Conservation (phyloP, 2,113 vertebrate species). For the Sciurus niger region DNA sequence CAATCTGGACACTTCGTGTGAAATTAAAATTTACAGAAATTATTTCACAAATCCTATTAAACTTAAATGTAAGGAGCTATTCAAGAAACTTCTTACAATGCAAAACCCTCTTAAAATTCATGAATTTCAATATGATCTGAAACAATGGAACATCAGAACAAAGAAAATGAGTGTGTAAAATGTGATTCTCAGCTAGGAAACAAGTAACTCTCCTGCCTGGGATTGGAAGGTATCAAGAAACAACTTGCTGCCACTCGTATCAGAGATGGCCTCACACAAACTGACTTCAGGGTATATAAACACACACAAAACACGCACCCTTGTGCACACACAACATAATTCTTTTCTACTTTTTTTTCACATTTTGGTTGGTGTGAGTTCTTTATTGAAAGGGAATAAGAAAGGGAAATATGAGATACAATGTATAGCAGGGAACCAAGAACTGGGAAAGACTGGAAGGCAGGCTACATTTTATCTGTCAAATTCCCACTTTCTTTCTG, state of each 20-base stretch:
- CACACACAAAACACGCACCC: background rate
- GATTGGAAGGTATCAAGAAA: background rate
- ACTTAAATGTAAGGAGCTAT: background rate
- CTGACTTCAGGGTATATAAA: background rate
- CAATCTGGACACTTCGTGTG: background rate
- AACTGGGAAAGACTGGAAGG: background rate
- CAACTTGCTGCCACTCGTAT: background rate
- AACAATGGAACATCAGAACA: background rate
- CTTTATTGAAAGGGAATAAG: background rate
- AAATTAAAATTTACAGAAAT: slow-evolving; percentile 8
- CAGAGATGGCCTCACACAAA: too few relatives aligned
- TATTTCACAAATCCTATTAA: background rate
- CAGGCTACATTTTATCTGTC: slow-evolving; percentile 22
- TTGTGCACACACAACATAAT: fast-evolving
- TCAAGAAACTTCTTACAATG: background rate
- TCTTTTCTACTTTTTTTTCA: background rate
- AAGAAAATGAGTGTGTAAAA: background rate
- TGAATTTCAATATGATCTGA: background rate
- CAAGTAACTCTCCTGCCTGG: background rate
- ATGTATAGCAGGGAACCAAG: background rate
- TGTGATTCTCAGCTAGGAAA: background rate
- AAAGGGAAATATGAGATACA: background rate
- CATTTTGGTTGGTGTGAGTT: background rate
- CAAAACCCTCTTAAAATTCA: background rate
- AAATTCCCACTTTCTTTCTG: slow-evolving; percentile 55